A percentile compares a stretch with the other conserved stretches of the same genome.
These are phyloP conservation scores for Drusus annulatus DNA, from an alignment of 1,140 invertebrate genomes.

Conservation along the genomic window DNA sequence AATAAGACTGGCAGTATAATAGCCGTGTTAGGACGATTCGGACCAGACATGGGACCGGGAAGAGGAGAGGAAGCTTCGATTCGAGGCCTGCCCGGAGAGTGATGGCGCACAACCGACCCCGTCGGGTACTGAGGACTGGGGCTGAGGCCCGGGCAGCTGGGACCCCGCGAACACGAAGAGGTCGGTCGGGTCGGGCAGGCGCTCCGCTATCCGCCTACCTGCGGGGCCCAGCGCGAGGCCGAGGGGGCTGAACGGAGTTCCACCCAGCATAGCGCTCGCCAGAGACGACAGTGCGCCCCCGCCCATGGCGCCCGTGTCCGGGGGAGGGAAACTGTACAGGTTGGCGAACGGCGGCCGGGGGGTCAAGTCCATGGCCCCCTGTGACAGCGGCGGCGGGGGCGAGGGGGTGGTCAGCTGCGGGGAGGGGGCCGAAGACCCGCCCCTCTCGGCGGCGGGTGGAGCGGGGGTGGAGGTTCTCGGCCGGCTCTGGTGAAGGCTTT, in stretches of 20 bases:
- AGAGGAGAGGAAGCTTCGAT: constrained; percentile 58
- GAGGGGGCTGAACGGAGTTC: constrained; percentile 84
- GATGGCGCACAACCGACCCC: constrained; percentile 66
- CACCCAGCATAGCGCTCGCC: constrained; percentile 76
- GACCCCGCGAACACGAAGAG: constrained; percentile 60
- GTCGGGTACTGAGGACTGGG: constrained; percentile 64
- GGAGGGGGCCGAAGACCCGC: constrained; percentile 28
- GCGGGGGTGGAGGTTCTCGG: constrained; percentile 47
- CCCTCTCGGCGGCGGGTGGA: background rate
- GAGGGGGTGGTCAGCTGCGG: constrained; percentile 56
- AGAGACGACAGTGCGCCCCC: constrained; percentile 81
- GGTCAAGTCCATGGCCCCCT: constrained; percentile 76
- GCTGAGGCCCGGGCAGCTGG: constrained; percentile 63
- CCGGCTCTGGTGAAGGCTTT: constrained; percentile 65
- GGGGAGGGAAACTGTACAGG: constrained; percentile 69
- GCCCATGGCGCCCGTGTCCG: constrained; percentile 81
- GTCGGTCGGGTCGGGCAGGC: constrained; percentile 66
- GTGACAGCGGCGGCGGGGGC: constrained; percentile 68
- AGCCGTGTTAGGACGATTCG: background rate
- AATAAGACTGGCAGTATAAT: background rate
- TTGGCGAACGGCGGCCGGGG: constrained; percentile 71
- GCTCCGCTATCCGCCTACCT: constrained; percentile 74
- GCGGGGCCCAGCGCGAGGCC: constrained; percentile 84
- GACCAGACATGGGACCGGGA: constrained; percentile 33
- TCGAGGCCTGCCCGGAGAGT: constrained; percentile 58